These are phyloP conservation scores for Catocala sponsa DNA, from an alignment of 2,888 invertebrate genomes.

Conservation along the genomic window DNA sequence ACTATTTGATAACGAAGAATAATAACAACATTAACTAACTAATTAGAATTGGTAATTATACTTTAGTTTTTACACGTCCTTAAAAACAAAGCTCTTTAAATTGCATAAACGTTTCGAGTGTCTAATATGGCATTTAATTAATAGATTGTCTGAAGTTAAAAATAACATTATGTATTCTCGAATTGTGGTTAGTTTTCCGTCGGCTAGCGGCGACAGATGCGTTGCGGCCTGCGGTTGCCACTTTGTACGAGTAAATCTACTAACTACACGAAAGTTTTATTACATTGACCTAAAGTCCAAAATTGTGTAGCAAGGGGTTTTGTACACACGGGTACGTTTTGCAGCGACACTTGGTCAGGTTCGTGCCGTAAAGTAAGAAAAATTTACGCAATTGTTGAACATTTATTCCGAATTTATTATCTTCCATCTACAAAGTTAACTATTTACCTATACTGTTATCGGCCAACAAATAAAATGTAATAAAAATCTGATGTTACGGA, in stretches of 20 bases:
- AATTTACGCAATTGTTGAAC: background rate
- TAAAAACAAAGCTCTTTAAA: slow-evolving; percentile 12
- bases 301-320: slow-evolving; percentile 30
- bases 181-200: slow-evolving; percentile 69
- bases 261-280: slow-evolving; percentile 41
- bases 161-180: slow-evolving; percentile 62
- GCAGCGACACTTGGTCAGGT: slow-evolving; percentile 47
- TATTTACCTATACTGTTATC: background rate
- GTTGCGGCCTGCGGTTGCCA: slow-evolving; percentile 67
- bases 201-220: slow-evolving; percentile 73
- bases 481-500: background rate
- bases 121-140: slow-evolving; percentile 6
- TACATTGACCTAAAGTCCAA: slow-evolving; percentile 37
- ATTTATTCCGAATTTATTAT: no score
- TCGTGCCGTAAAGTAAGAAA: slow-evolving; percentile 29
- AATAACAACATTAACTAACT: background rate
- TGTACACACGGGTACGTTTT: background rate
- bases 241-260: slow-evolving; percentile 22
- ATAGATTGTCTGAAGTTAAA: slow-evolving; percentile 24
- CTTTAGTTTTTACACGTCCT: slow-evolving; percentile 18
- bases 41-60: slow-evolving; percentile 12
- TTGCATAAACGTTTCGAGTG: slow-evolving; percentile 11
- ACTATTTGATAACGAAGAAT: background rate
- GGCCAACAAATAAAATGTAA: no score
- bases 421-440: background rate